Evolutionary conservation across 2,888 invertebrate species (phyloP).

Genomic region (Amblyjoppa proteus): DNA sequence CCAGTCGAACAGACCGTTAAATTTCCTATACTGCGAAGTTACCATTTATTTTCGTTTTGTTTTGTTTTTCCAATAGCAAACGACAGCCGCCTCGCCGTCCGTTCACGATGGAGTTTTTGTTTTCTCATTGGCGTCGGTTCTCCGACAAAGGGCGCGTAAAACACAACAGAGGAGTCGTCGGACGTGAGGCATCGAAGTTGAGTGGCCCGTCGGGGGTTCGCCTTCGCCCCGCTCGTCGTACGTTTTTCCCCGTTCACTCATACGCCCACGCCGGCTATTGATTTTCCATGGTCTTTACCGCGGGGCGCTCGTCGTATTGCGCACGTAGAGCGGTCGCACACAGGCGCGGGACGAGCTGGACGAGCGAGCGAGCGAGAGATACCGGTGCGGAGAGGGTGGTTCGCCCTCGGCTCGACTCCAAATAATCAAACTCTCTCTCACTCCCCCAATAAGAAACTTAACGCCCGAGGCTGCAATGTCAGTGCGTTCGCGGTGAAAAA

Average conservation of each 20-base stretch:
- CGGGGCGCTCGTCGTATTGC: slow-evolving; percentile 75
- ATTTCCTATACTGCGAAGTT: background rate
- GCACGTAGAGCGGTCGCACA: slow-evolving; percentile 78
- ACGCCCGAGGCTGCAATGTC: slow-evolving; percentile 60
- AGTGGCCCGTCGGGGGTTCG: slow-evolving; percentile 56
- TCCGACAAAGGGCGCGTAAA: slow-evolving; percentile 14
- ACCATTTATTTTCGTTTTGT: slow-evolving; percentile 76
- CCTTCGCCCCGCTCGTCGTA: slow-evolving; percentile 49
- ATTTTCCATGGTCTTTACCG: slow-evolving; percentile 78
- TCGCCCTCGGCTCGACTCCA: slow-evolving; percentile 76
- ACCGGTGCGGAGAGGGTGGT: slow-evolving; percentile 68
- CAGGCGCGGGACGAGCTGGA: slow-evolving; percentile 67
- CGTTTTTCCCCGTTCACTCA: slow-evolving; percentile 59
- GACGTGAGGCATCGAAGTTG: slow-evolving; percentile 26
- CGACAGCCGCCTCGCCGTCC: too few relatives aligned
- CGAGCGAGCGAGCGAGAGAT: slow-evolving; percentile 49
- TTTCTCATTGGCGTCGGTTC: too few relatives aligned
- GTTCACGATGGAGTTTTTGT: too few relatives aligned
- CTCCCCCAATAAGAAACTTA: slow-evolving; percentile 67
- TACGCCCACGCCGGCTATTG: slow-evolving; percentile 77
- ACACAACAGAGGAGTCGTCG: background rate
- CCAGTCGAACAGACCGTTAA: background rate
- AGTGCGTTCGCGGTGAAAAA: slow-evolving; percentile 8
- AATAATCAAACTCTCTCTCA: slow-evolving; percentile 76
- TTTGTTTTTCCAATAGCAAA: too few relatives aligned